Conservation (phyloP, 1,140 invertebrate genomes). For the Drosophila teissieri region DNA sequence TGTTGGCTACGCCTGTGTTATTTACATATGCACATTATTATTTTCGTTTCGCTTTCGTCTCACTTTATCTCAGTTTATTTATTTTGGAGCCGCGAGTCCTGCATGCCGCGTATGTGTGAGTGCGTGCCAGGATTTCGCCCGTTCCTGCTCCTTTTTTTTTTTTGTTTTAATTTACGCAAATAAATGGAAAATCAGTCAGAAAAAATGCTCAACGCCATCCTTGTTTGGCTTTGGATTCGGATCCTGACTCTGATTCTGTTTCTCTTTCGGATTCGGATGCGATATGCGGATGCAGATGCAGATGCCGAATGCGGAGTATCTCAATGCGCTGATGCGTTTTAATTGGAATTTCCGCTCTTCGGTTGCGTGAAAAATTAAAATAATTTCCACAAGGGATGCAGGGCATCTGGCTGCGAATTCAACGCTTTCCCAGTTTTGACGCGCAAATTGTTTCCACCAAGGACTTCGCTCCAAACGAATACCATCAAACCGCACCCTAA, state of each 20-base stretch:
- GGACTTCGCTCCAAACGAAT: background rate
- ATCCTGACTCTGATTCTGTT: constrained; percentile 20
- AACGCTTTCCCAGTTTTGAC: constrained; percentile 55
- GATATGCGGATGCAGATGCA: constrained; percentile 7
- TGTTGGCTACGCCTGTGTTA: constrained; percentile 48
- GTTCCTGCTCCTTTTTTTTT: constrained; percentile 7
- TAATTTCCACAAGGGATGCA: constrained; percentile 41
- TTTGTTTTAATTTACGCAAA: constrained; percentile 67
- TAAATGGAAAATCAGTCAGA: constrained; percentile 80
- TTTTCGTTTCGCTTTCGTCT: constrained; percentile 63
- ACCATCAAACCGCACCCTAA: constrained; percentile 16
- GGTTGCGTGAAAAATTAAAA: constrained; percentile 74
- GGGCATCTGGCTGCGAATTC: background rate
- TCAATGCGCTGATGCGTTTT: constrained; percentile 74
- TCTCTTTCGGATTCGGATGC: constrained; percentile 21
- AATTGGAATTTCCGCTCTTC: constrained; percentile 79
- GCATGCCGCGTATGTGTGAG: constrained; percentile 22
- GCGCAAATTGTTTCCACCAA: constrained; percentile 29
- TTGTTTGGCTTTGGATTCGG: constrained; percentile 22
- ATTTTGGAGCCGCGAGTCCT: constrained; percentile 49
- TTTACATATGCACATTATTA: constrained; percentile 81
- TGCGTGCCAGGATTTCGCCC: constrained; percentile 18
- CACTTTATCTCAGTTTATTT: constrained; percentile 77
- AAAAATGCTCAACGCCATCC: constrained; percentile 36
- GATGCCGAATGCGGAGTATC: constrained; percentile 20